phyloP scores from a whole-genome alignment of 1,140 invertebrate genomes.

The Leptopilina boulardi region DNA sequence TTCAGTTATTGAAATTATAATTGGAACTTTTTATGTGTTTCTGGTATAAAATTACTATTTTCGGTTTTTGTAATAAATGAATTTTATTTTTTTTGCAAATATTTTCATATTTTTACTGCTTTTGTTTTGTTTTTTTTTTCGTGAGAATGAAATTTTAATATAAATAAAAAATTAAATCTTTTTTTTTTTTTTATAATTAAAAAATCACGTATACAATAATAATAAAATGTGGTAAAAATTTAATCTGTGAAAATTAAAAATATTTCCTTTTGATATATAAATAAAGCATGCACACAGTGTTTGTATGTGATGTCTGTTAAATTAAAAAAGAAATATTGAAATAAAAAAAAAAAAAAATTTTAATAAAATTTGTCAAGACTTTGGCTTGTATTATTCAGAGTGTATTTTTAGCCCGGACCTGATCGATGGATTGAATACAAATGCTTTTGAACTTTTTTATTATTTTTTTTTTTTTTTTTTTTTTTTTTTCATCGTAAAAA shows the following conservation, averaged over 20 bases:
- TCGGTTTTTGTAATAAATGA: conserved; percentile 8
- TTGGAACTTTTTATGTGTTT: conserved; percentile 1
- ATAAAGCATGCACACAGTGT: no score
- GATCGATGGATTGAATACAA: conserved; percentile 20
- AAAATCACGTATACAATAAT: no score
- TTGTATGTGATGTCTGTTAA: no score
- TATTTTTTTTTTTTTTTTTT: background rate
- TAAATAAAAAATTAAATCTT: no score
- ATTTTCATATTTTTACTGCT: background rate
- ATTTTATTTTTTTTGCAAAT: background rate
- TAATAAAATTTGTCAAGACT: conserved; percentile 10
- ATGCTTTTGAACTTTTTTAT: background rate
- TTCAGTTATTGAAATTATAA: conserved; percentile 15
- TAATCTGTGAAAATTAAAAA: no score
- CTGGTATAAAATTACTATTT: conserved; percentile 10
- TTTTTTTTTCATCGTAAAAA: conserved; percentile 18
- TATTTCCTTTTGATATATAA: no score
- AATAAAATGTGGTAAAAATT: no score
- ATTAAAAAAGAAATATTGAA: no score
- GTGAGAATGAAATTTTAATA: background rate
- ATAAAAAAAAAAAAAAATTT: background rate
- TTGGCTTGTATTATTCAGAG: background rate
- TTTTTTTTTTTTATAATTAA: background rate
- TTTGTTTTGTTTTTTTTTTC: background rate
- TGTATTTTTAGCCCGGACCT: background rate